Conservation (phyloP, 2,888 invertebrate genomes). For the Campoplex nolae region DNA sequence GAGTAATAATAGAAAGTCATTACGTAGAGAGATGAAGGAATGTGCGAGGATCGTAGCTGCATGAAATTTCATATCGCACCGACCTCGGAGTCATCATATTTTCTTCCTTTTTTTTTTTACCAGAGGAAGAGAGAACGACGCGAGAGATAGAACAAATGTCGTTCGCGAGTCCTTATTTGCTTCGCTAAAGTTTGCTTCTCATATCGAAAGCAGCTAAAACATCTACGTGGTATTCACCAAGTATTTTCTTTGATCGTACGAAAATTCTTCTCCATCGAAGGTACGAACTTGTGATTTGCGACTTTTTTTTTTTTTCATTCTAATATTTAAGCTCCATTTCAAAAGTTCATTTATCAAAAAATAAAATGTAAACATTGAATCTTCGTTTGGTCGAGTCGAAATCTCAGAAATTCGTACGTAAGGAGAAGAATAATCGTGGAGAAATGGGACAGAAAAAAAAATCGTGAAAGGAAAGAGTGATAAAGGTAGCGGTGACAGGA, state of each 20-base stretch:
- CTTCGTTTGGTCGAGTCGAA: not conserved
- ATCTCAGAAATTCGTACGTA: constrained; percentile 26
- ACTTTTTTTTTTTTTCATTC: too few species aligned
- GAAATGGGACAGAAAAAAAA: constrained; percentile 12
- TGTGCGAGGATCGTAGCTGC: constrained; percentile 52
- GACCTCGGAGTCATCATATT: constrained; percentile 39
- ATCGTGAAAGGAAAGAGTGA: not conserved
- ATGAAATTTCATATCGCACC: constrained; percentile 40
- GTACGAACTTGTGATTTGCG: constrained; percentile 6
- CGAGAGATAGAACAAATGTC: constrained; percentile 21
- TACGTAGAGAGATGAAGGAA: constrained; percentile 39
- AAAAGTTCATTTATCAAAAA: not conserved
- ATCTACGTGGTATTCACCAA: constrained; percentile 51
- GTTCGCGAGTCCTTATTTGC: constrained; percentile 34
- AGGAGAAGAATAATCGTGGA: constrained; percentile 40
- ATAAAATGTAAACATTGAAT: not conserved
- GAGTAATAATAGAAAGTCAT: constrained; percentile 28
- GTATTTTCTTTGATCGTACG: not conserved
- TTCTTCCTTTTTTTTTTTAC: not conserved
- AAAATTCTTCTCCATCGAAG: constrained; percentile 18
- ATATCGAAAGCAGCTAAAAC: constrained; percentile 62
- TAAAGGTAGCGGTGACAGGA: constrained; percentile 38
- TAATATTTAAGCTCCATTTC: too few species aligned
- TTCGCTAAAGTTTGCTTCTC: constrained; percentile 54
- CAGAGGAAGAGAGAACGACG: constrained; percentile 16